phyloP scores from a whole-genome alignment of 2,888 invertebrate genomes.

The Stegana nigrithorax region DNA sequence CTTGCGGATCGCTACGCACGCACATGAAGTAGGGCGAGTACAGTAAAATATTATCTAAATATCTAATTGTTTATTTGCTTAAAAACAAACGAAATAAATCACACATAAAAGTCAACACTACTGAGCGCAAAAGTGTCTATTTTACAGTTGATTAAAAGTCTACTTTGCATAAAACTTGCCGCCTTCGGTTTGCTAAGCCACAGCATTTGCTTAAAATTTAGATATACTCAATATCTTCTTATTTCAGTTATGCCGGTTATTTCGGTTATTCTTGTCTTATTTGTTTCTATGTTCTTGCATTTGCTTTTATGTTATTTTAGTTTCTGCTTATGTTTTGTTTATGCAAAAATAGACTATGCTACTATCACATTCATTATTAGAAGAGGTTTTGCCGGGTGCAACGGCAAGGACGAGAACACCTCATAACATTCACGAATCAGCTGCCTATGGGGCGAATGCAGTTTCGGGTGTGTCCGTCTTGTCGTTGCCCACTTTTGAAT shows the following conservation, averaged over 20 bases:
- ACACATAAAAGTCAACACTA: slow-evolving; percentile 1
- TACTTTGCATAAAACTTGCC: slow-evolving; percentile 36
- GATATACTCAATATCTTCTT: slow-evolving; percentile 17
- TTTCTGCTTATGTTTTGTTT: slow-evolving; percentile 36
- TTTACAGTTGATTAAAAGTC: slow-evolving; percentile 38
- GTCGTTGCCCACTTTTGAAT: slow-evolving; percentile 23
- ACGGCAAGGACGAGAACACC: slow-evolving; percentile 31
- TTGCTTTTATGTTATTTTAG: slow-evolving; percentile 23
- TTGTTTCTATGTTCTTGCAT: background rate
- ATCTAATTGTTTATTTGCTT: background rate
- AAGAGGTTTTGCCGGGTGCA: slow-evolving; percentile 50
- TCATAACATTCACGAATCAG: no score
- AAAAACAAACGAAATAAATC: background rate
- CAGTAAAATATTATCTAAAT: background rate
- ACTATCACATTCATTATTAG: slow-evolving; percentile 59
- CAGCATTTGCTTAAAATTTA: slow-evolving; percentile 20
- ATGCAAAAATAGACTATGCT: slow-evolving; percentile 51
- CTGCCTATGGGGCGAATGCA: slow-evolving; percentile 14
- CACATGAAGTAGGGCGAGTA: background rate
- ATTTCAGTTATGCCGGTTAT: slow-evolving; percentile 3
- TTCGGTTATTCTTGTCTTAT: background rate
- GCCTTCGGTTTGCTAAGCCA: background rate
- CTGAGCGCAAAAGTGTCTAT: slow-evolving; percentile 19
- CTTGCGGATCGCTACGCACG: no score
- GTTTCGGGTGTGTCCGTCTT: slow-evolving; percentile 9